Percentiles rank a stretch among this genome's conserved stretches.
phyloP scores from a whole-genome alignment of 2,797 vertebrate genomes.

The Argentina silus region DNA sequence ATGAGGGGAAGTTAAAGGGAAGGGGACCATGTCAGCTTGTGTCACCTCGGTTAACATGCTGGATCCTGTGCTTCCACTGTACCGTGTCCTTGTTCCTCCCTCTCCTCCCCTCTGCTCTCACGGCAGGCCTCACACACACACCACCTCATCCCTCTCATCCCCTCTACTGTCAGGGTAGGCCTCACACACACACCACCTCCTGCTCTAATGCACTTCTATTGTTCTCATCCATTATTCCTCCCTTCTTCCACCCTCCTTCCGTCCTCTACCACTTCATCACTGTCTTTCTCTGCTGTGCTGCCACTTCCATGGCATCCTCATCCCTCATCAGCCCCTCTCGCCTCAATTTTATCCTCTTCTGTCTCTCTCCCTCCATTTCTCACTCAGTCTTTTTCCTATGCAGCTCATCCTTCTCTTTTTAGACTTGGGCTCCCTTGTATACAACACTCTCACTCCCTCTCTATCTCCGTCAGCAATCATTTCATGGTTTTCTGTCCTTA shows the following conservation, averaged over 20 bases:
- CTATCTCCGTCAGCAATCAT: slow-evolving; percentile 37
- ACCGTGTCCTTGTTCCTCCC: not conserved
- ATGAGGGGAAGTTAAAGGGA: slow-evolving; percentile 28
- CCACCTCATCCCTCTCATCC: not conserved
- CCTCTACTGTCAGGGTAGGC: slow-evolving; percentile 9
- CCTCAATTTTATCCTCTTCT: slow-evolving; percentile 27
- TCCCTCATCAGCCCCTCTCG: slow-evolving; percentile 64
- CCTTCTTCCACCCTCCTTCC: slow-evolving; percentile 53
- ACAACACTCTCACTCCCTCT: slow-evolving; percentile 29
- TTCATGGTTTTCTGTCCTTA: slow-evolving; percentile 34
- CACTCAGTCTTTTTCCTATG: slow-evolving; percentile 59
- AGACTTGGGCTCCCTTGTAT: not conserved
- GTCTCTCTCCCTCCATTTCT: slow-evolving; percentile 47
- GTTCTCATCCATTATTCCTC: slow-evolving; percentile 83
- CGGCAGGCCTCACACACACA: slow-evolving; percentile 11
- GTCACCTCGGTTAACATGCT: slow-evolving; percentile 40
- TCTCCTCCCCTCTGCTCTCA: slow-evolving; percentile 8
- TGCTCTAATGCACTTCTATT: slow-evolving; percentile 81
- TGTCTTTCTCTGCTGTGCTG: slow-evolving; percentile 66
- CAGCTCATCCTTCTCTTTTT: slow-evolving; percentile 54
- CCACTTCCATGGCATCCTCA: slow-evolving; percentile 66
- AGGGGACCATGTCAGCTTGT: slow-evolving; percentile 32
- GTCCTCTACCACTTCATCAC: slow-evolving; percentile 74
- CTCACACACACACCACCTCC: slow-evolving; percentile 44
- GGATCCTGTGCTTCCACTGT: slow-evolving; percentile 27